Conservation (phyloP, 2,888 invertebrate genomes). For the Drosophila nigritarsus region DNA sequence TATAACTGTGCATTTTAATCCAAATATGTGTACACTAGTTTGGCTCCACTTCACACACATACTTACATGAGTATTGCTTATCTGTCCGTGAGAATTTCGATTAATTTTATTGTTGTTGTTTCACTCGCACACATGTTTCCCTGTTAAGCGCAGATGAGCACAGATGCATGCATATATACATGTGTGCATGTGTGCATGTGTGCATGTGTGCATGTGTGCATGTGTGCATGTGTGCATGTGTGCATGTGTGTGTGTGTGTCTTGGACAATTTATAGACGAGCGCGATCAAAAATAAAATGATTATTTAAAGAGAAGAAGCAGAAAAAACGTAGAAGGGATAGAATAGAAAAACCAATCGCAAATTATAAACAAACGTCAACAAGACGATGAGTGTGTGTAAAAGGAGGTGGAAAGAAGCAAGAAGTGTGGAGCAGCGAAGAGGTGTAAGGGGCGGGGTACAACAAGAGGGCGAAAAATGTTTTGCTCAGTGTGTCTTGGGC, state of each 20-base stretch:
- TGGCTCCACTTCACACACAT: not conserved
- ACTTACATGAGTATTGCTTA: not conserved
- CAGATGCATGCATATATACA: constrained; percentile 13
- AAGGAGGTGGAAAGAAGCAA: not conserved
- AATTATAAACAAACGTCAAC: constrained; percentile 71
- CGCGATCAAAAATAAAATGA: constrained; percentile 67
- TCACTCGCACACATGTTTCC: constrained; percentile 34
- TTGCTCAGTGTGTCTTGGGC: constrained; percentile 34
- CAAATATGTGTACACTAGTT: not conserved
- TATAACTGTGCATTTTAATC: not conserved
- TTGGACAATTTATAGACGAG: constrained; percentile 62
- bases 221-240: too few species aligned
- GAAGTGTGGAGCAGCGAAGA: not conserved
- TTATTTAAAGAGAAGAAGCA: constrained; percentile 44
- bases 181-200: not conserved
- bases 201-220: not conserved
- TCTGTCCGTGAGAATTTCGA: not conserved
- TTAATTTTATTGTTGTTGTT: not conserved
- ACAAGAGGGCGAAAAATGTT: constrained; percentile 26
- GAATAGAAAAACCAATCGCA: constrained; percentile 26
- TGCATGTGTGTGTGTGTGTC: constrained; percentile 1
- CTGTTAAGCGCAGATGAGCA: constrained; percentile 39
- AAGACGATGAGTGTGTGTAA: constrained; percentile 16
- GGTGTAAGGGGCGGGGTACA: not conserved
- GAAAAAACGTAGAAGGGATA: constrained; percentile 21